A percentile compares a stretch with the other conserved stretches of the same genome.
Conservation (phyloP, 2,888 invertebrate genomes). For the Patella pellucida region DNA sequence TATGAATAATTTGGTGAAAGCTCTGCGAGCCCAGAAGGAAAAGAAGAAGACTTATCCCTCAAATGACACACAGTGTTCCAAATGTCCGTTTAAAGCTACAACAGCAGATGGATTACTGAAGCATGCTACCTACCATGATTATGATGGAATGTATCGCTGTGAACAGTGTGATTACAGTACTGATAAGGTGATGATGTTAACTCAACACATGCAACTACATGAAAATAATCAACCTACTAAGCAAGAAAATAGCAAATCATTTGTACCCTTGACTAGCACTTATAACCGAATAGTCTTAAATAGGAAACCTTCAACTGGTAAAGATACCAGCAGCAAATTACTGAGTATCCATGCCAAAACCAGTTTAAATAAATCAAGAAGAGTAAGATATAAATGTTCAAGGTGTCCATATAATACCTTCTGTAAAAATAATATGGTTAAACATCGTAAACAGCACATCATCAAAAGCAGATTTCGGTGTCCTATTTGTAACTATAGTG, state of each 20-base stretch:
- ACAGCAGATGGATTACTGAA: slow-evolving; percentile 37
- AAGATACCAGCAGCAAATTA: slow-evolving; percentile 14
- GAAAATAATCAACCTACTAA: slow-evolving; percentile 48
- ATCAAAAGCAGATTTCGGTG: slow-evolving; percentile 52
- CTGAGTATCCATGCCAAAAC: slow-evolving; percentile 22
- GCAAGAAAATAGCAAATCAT: slow-evolving; percentile 13
- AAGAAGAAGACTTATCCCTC: slow-evolving; percentile 1
- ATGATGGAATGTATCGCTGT: slow-evolving; percentile 52
- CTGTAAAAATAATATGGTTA: slow-evolving; percentile 53
- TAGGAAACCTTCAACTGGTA: not conserved
- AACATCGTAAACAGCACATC: slow-evolving; percentile 56
- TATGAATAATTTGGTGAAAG: slow-evolving; percentile 1
- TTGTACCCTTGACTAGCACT: not conserved
- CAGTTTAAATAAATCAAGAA: slow-evolving; percentile 19
- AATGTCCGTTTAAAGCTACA: slow-evolving; percentile 46
- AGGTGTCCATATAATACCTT: slow-evolving; percentile 54
- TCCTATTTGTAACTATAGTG: slow-evolving; percentile 55
- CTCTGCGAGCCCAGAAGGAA: not conserved
- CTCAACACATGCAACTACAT: slow-evolving; percentile 48
- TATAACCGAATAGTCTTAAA: not conserved
- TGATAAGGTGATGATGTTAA: slow-evolving; percentile 41
- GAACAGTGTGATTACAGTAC: slow-evolving; percentile 59
- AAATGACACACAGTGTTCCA: slow-evolving; percentile 32
- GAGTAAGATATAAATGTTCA: slow-evolving; percentile 52
- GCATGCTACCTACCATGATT: slow-evolving; percentile 46